These are phyloP conservation scores for Pipra filicauda DNA, from an alignment of 2,113 vertebrate species.

Conservation along the genomic window DNA sequence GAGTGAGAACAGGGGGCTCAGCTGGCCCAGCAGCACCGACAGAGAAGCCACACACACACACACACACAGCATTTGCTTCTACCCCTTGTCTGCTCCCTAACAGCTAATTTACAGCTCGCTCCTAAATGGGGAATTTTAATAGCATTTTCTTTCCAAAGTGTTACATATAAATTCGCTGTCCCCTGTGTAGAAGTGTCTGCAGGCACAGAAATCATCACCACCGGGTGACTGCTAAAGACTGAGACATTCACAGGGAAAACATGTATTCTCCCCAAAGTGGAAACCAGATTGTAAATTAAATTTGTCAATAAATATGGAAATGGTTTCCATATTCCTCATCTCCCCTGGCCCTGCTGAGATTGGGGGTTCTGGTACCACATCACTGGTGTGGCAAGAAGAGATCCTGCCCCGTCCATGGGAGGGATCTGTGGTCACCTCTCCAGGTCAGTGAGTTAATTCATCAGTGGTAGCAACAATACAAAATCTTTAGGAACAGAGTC, in stretches of 20 bases:
- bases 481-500: neutral
- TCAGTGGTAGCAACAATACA: neutral
- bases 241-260: constrained; percentile 16
- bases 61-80: neutral
- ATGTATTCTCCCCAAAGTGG: constrained; percentile 8
- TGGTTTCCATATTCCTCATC: neutral
- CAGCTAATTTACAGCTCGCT: constrained; percentile 29
- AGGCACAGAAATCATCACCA: constrained; percentile 24
- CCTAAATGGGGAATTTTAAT: constrained; percentile 43
- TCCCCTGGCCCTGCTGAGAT: neutral
- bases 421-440: neutral
- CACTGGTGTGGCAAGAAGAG: neutral
- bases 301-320: constrained; percentile 69
- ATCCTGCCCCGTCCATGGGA: neutral
- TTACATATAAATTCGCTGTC: constrained; percentile 5
- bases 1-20: neutral
- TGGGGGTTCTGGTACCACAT: neutral
- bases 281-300: constrained; percentile 45
- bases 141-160: neutral
- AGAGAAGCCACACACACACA: neutral
- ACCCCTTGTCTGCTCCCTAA: neutral
- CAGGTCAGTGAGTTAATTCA: neutral
- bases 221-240: constrained; percentile 28
- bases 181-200: constrained; percentile 4
- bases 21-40: neutral